phyloP scores from a whole-genome alignment of 2,888 invertebrate species.

The Caenorhabditis becei region DNA sequence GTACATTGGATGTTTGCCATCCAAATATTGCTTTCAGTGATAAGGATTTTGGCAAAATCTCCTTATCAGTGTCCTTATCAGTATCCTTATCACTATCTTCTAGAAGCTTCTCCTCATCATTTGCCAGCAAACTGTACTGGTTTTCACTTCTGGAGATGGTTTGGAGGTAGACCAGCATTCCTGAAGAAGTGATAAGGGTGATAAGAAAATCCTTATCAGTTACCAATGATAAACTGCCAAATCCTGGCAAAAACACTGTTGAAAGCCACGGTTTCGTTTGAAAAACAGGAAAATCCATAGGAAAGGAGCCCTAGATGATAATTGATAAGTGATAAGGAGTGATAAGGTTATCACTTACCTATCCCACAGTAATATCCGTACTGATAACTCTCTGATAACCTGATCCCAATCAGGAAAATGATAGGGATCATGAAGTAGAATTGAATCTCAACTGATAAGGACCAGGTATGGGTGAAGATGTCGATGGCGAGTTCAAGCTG shows the following conservation, averaged over 20 bases:
- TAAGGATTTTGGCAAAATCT: too few species aligned
- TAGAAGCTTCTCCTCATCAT: too few species aligned
- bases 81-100: too few species aligned
- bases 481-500: slow-evolving; percentile 27
- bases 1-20: too few species aligned
- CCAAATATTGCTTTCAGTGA: too few species aligned
- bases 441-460: slow-evolving; percentile 49
- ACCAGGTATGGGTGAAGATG: slow-evolving; percentile 53
- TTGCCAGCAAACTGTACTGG: too few species aligned
- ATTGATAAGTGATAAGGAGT: neutral
- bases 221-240: slow-evolving; percentile 47
- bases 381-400: neutral
- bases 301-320: too few species aligned
- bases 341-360: neutral
- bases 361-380: neutral
- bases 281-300: neutral
- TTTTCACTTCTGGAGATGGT: neutral
- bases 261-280: slow-evolving; percentile 23
- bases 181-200: too few species aligned
- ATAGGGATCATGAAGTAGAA: slow-evolving; percentile 46
- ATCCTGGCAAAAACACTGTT: slow-evolving; percentile 51
- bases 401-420: slow-evolving; percentile 11
- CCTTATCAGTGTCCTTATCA: too few species aligned
- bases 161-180: slow-evolving; percentile 14
- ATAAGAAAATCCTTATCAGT: neutral